A percentile compares a stretch with the other conserved stretches of the same genome.
phyloP scores from a whole-genome alignment of 1,140 invertebrate genomes.

The Triops cancriformis region DNA sequence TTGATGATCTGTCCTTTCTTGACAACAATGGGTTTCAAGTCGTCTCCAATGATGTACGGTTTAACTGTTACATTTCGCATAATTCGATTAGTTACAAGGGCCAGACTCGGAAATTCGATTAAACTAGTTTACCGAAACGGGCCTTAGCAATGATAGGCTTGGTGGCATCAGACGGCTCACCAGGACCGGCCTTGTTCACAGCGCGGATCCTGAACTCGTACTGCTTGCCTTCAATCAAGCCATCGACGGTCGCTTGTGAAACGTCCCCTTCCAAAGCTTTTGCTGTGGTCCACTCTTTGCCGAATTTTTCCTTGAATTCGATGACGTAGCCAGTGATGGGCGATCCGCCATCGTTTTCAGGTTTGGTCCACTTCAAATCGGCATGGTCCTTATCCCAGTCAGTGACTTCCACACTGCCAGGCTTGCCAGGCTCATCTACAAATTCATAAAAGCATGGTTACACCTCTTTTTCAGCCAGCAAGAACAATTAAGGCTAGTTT shows the following conservation, averaged over 20 bases:
- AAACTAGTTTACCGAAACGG: conserved; percentile 53
- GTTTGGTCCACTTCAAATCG: conserved; percentile 76
- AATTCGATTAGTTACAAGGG: neutral
- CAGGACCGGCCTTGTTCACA: conserved; percentile 89
- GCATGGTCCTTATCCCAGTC: conserved; percentile 96
- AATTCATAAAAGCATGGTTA: conserved; percentile 31
- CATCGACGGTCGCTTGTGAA: conserved; percentile 66
- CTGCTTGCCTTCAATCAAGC: conserved; percentile 85
- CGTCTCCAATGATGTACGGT: conserved; percentile 82
- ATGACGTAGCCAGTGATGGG: conserved; percentile 90
- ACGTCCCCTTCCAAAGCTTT: conserved; percentile 70
- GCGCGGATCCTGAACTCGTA: conserved; percentile 95
- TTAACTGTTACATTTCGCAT: conserved; percentile 68
- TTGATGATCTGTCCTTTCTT: conserved; percentile 90
- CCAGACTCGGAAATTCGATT: neutral
- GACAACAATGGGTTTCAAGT: conserved; percentile 72
- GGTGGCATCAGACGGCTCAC: conserved; percentile 86
- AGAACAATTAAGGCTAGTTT: conserved; percentile 35
- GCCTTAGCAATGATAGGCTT: conserved; percentile 93
- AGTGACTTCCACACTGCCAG: conserved; percentile 74
- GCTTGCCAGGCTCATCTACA: conserved; percentile 85
- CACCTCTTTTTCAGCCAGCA: conserved; percentile 29
- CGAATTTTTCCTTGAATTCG: conserved; percentile 85
- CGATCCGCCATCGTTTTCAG: conserved; percentile 82
- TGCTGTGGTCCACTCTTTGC: conserved; percentile 75